Base-by-base conservation (phyloP, 1,140 invertebrate species). In the Drosophila insularis region DNA sequence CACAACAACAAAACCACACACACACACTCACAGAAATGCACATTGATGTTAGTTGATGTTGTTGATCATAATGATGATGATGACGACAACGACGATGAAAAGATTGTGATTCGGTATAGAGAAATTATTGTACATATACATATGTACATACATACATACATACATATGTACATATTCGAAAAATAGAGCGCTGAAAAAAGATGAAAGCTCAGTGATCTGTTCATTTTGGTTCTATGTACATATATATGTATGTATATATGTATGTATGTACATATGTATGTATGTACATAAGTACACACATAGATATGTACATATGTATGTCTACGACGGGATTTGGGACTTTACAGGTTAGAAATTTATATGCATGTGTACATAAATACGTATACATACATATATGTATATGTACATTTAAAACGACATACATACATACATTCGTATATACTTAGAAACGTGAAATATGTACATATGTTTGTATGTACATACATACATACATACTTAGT, bases 191-290 rank as follows among this genome's bases (percentile, higher is more conserved):
- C 54, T 3, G 1, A 50, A 27, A 21, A 78, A 85, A 79, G 64
- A 85, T 85, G 78, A 69, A 73, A 78, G 79, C 81, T 71, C 75
- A 86, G 87, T 82, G 75, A 86, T 86, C 81, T 79, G 78, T 39
- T 61, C 67, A 54, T 56, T 39, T 32, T 53, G 14, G n/a, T n/a
- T n/a, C n/a, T n/a, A n/a, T n/a, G n/a, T n/a, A n/a, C n/a, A n/a
- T n/a, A n/a, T n/a, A n/a, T n/a, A n/a, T n/a, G n/a, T n/a, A n/a
- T n/a, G n/a, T n/a, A n/a, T n/a, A n/a, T n/a, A n/a, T n/a, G n/a
- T n/a, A n/a, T n/a, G n/a, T n/a, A n/a, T n/a, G n/a, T n/a, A n/a
- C n/a, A n/a, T n/a, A n/a, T n/a, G n/a, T n/a, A n/a, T n/a, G n/a
- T n/a, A n/a, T n/a, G n/a, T n/a, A n/a, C n/a, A n/a, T n/a, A n/a